phyloP scores from a whole-genome alignment of 2,888 invertebrate species.

The Lochmaea capreae region DNA sequence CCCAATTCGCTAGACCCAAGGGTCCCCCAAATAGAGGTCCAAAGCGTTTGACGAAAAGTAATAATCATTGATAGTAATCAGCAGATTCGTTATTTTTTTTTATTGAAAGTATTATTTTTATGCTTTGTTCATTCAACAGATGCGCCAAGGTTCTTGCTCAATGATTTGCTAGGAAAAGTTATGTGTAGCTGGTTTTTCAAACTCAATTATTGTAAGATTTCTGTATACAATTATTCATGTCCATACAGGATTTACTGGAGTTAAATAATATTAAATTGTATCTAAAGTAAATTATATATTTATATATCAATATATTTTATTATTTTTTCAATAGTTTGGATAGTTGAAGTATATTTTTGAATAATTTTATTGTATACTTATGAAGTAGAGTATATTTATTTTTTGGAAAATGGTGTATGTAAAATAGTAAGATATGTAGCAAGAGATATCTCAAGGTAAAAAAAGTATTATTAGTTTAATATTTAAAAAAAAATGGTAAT shows the following conservation, averaged over 20 bases:
- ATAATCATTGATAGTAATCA: constrained; percentile 60
- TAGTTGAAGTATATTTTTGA: too few species aligned
- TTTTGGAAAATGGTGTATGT: too few species aligned
- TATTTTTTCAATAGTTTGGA: not conserved
- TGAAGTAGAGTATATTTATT: too few species aligned
- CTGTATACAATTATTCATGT: not conserved
- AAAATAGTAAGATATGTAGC: too few species aligned
- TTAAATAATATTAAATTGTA: not conserved
- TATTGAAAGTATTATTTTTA: constrained; percentile 21
- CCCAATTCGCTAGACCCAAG: constrained; percentile 96
- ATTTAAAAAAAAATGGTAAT: too few species aligned
- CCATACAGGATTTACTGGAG: not conserved
- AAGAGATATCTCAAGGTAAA: too few species aligned
- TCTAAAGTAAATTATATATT: not conserved
- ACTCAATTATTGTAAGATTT: not conserved
- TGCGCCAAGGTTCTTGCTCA: constrained; percentile 23
- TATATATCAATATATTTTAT: not conserved
- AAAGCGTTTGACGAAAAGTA: constrained; percentile 82
- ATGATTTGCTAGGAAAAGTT: constrained; percentile 10
- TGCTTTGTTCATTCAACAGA: constrained; percentile 8
- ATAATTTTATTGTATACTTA: too few species aligned
- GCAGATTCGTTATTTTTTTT: not conserved
- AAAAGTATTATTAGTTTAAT: too few species aligned
- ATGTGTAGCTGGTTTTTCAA: not conserved
- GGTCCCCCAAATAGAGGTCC: constrained; percentile 95